phyloP scores from a whole-genome alignment of 2,888 invertebrate species.

The Leptura quadrifasciata region DNA sequence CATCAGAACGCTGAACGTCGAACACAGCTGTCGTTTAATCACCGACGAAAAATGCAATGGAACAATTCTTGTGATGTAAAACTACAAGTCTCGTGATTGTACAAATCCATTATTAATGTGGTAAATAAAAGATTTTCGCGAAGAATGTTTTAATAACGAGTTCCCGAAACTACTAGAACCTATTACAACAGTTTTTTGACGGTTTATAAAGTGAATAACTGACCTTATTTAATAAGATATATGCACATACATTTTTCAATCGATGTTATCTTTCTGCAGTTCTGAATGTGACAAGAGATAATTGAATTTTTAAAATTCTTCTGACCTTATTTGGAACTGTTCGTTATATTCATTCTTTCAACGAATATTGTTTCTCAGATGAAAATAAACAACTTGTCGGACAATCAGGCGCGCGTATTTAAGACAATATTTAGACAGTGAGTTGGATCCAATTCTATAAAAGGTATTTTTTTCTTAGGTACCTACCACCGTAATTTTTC shows the following conservation, averaged over 20 bases:
- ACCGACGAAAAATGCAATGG: background rate
- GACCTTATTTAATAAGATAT: background rate
- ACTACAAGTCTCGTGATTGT: constrained; percentile 23
- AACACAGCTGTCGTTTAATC: constrained; percentile 22
- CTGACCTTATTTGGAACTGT: background rate
- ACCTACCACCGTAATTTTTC: too few species aligned
- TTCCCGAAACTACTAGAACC: background rate
- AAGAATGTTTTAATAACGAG: constrained; percentile 9
- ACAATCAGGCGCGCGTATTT: too few species aligned
- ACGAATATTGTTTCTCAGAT: too few species aligned
- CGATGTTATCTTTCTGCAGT: background rate
- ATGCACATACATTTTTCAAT: constrained; percentile 5
- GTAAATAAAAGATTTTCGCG: background rate
- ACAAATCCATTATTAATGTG: constrained; percentile 20
- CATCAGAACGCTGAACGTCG: background rate
- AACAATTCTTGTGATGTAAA: background rate
- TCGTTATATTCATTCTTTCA: background rate
- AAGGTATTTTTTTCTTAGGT: too few species aligned
- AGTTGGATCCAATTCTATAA: too few species aligned
- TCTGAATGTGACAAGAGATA: constrained; percentile 2
- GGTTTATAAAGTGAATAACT: background rate
- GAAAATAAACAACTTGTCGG: too few species aligned
- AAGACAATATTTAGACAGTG: too few species aligned
- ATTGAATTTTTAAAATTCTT: constrained; percentile 21
- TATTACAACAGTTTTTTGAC: background rate